Base-by-base conservation (phyloP, 2,113 vertebrate species). In the Serinus canaria region DNA sequence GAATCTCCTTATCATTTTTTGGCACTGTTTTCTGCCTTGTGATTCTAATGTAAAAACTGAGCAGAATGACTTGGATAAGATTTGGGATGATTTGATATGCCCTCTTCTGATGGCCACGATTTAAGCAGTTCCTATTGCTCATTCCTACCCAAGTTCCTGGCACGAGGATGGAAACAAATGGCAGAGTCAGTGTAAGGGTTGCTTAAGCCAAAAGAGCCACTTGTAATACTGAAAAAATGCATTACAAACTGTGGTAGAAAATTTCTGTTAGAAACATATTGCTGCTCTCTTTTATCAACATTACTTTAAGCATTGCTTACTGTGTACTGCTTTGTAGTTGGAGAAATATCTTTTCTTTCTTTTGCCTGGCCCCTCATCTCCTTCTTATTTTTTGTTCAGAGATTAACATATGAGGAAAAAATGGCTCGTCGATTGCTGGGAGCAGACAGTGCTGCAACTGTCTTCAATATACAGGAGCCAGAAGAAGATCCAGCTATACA, bases 351-450 rank as follows among this genome's bases (percentile, higher is more conserved):
- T 47, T 44, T 35, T 46, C 28, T 68, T 56, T 82, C 44, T 64
- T 80, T 69, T 50, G 46, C 14, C 12, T 46, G 4, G 4, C 5
- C 11, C 15, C 33, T 69, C 18, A 67, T 7, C 15, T 30, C 22
- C 11, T 6, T 60, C 81, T 58, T 41, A 3, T 79, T 81, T 81
- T 87, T 83, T 75, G 25, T 81, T 90, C 98, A 99, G 99, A 99
- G 97, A 96, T 96, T 99, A 98, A 99, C 99, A 3, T 99, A 99
- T 35, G 99, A 99, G 87, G 99, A 99, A 97, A 99, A 99, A 98
- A 99, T 99, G 99, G 99, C 99, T 83, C 99, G 99, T 72, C 98
- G 99, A 39, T 97, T 99, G 74, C 98, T 99, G 91, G 99, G 99
- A 69, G 99, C 99, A 17, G 99, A 99, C 98, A 99, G 98, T 13